Conservation (phyloP, 2,797 vertebrate species). For the Scolopax rusticola region DNA sequence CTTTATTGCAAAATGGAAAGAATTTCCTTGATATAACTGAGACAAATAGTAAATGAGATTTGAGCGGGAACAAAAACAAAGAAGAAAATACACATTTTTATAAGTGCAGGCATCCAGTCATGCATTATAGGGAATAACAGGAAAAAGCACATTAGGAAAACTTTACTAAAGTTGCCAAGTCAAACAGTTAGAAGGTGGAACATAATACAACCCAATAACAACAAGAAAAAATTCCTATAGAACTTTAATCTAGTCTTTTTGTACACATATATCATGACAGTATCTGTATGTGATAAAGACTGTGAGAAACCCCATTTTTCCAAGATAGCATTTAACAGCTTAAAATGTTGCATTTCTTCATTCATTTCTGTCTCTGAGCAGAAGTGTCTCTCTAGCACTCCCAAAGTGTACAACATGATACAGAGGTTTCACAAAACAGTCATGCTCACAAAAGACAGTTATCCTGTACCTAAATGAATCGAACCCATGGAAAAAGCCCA, state of each 20-base stretch:
- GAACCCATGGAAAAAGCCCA: neutral
- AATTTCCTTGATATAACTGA: neutral
- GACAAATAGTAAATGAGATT: neutral
- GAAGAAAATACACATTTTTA: neutral
- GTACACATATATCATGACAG: neutral
- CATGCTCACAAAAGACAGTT: neutral
- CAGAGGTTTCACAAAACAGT: neutral
- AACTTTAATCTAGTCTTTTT: neutral
- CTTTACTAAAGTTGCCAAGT: neutral
- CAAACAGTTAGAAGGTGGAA: neutral
- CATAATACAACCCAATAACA: neutral
- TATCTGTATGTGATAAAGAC: accelerated
- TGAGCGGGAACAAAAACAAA: neutral
- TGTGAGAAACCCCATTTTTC: neutral
- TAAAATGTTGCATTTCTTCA: neutral
- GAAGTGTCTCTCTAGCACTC: neutral
- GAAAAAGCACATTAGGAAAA: neutral
- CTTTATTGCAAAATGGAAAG: neutral
- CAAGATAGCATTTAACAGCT: neutral
- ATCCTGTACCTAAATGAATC: neutral
- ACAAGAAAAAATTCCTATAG: neutral
- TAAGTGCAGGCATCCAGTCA: neutral
- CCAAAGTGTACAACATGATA: neutral
- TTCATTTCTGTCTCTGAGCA: neutral
- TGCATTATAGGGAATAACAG: neutral